Evolutionary conservation across 2,113 vertebrate genomes (phyloP), one percentile per base, ranked within the genome.

Genomic region (Dipodomys stephensi): DNA sequence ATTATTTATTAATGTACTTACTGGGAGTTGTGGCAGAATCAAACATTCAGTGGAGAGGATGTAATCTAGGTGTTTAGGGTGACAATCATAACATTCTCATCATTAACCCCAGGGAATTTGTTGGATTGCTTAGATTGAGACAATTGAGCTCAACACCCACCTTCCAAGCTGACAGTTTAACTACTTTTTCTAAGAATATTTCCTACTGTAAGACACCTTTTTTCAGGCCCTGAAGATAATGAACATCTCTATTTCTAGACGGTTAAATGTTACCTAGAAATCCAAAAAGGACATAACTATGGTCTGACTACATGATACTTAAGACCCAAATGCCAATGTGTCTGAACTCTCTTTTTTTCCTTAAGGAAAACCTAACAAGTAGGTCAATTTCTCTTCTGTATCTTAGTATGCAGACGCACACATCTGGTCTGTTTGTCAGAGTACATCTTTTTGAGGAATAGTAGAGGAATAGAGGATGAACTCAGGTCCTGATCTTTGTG

Each of bases 1-100:
- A 30, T 30, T 93, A 71, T 79, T 95, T 60, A 71, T 76, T 32
- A 94, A 81, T 83, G 23, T 7, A 19, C 16, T 92, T 74, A 44
- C 7, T 79, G 12, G 32, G 44, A 64, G 6, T 39, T 71, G 77
- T 62, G 49, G 23, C 62, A 79, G 25, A 89, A 65, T 83, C 32
- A 84, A n/a, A 49, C 13, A 20, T 84, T 0, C 28, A 49, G 46
- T 10, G 60, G 39, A 69, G 3, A 64, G 3, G 67, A n/a, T 62
- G 1, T 6, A 53, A 68, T 72, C 10, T 28, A 67, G 12, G 0
- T n/a, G 15, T 62, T 83, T 49, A 67, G 35, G 35, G 69, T 86
- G 67, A 77, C 15, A 80, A 53, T 7, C 0, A 8, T 60, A 19
- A 82, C 13, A 46, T 2, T 6, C 0, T 7, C 39, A 60, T 65